Evolutionary conservation across 2,888 invertebrate species (phyloP).

Genomic region (Acanthococcus lagerstroemiae): DNA sequence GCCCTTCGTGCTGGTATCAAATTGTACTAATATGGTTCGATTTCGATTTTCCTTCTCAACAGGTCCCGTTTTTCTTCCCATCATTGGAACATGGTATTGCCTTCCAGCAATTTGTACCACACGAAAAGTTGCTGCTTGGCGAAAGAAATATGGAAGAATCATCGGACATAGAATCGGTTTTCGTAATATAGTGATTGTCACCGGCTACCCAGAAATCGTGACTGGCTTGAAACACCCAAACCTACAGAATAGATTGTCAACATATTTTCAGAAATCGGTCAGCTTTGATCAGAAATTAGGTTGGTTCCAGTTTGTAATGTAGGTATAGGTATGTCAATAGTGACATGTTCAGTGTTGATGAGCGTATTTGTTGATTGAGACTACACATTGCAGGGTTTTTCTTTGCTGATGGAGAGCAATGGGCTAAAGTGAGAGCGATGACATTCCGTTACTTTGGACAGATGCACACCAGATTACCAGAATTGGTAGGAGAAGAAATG

Average conservation of each 20-base stretch:
- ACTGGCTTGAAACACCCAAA: constrained; percentile 18
- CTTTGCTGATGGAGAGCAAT: constrained; percentile 15
- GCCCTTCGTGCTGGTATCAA: no score
- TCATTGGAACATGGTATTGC: constrained; percentile 7
- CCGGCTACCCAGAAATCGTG: constrained; percentile 4
- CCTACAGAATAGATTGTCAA: constrained; percentile 2
- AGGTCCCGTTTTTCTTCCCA: constrained; percentile 9
- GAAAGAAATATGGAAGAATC: constrained; percentile 18
- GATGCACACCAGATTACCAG: neutral
- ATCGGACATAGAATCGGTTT: constrained; percentile 16
- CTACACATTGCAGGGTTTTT: no score
- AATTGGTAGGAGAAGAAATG: constrained; percentile 12
- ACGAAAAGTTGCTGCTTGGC: constrained; percentile 5
- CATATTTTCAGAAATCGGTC: neutral
- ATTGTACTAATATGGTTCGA: no score
- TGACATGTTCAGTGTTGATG: no score
- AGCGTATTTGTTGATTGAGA: no score
- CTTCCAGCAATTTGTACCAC: neutral
- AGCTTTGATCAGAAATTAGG: constrained; percentile 8
- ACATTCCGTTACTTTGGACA: constrained; percentile 13
- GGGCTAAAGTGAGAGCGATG: constrained; percentile 6
- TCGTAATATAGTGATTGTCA: neutral
- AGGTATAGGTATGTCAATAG: no score
- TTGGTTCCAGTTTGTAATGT: neutral
- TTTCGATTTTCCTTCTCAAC: no score